Conservation (phyloP, 2,797 vertebrate genomes). For the Ceyx erithaca region DNA sequence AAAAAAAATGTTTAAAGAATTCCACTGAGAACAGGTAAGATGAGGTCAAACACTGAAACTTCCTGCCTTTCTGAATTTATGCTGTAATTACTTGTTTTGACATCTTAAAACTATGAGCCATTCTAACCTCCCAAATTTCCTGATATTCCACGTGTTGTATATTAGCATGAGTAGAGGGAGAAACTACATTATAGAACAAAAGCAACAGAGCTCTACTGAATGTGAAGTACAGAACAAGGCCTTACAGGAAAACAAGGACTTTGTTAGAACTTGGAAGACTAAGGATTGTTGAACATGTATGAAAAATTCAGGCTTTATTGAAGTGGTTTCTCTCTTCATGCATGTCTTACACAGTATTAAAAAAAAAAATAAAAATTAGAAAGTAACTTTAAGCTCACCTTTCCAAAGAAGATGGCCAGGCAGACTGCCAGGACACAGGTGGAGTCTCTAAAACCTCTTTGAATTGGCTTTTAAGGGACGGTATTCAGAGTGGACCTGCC, state of each 20-base stretch:
- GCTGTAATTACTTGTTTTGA: constrained; percentile 22
- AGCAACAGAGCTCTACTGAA: not conserved
- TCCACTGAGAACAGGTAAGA: constrained; percentile 12
- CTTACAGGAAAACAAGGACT: not conserved
- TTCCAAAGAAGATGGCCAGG: not conserved
- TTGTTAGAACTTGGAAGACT: not conserved
- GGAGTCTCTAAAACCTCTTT: not conserved
- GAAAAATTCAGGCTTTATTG: not conserved
- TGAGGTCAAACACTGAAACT: not conserved
- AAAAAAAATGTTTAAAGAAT: not conserved
- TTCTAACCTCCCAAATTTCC: not conserved
- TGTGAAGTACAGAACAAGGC: not conserved
- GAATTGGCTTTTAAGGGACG: not conserved
- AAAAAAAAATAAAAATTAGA: not conserved
- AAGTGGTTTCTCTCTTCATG: not conserved
- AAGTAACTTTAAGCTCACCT: not conserved
- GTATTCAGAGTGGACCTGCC: not conserved
- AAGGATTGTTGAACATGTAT: not conserved
- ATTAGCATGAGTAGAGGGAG: not conserved
- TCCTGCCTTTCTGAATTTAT: constrained; percentile 17
- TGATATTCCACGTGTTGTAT: not conserved
- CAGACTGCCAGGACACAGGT: not conserved
- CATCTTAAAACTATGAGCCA: not conserved
- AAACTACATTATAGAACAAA: not conserved
- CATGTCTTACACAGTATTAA: accelerated